phyloP scores from a whole-genome alignment of 1,140 invertebrate species.

The Drosophila ohnishii region DNA sequence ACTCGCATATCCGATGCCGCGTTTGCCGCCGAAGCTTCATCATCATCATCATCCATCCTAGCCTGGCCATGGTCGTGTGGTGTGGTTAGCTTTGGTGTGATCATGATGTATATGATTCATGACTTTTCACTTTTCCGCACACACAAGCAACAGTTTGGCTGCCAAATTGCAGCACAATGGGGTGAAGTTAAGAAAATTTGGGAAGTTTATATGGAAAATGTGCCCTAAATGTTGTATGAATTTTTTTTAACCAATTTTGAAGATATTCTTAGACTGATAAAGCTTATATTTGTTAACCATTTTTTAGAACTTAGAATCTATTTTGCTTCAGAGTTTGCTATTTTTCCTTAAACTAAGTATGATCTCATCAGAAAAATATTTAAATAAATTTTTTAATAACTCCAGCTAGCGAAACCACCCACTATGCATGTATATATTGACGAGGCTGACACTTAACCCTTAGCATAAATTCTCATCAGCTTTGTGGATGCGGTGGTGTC shows the following conservation, averaged over 20 bases:
- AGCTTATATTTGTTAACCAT: not conserved
- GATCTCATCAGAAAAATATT: conserved; percentile 10
- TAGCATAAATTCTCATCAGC: conserved; percentile 79
- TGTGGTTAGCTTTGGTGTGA: conserved; percentile 54
- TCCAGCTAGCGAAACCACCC: conserved; percentile 3
- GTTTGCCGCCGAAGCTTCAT: conserved; percentile 13
- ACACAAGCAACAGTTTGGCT: conserved; percentile 8
- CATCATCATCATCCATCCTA: conserved; percentile 47
- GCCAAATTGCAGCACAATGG: conserved; percentile 53
- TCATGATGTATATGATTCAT: conserved; percentile 78
- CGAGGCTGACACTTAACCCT: conserved; percentile 69
- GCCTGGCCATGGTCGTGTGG: conserved; percentile 57
- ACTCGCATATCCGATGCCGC: conserved; percentile 53
- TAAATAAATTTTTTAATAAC: conserved; percentile 13
- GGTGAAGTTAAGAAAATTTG: not conserved
- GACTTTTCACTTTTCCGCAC: conserved; percentile 76
- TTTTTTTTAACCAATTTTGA: not conserved
- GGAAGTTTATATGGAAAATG: not conserved
- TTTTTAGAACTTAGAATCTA: not conserved
- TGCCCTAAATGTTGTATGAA: not conserved
- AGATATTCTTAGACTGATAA: not conserved
- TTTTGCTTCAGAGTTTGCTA: not conserved
- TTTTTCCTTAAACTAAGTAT: not conserved
- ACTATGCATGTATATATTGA: conserved; percentile 46
- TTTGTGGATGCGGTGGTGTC: conserved; percentile 20